phyloP scores from a whole-genome alignment of 2,113 vertebrate species.

The Psettodes erumei region DNA sequence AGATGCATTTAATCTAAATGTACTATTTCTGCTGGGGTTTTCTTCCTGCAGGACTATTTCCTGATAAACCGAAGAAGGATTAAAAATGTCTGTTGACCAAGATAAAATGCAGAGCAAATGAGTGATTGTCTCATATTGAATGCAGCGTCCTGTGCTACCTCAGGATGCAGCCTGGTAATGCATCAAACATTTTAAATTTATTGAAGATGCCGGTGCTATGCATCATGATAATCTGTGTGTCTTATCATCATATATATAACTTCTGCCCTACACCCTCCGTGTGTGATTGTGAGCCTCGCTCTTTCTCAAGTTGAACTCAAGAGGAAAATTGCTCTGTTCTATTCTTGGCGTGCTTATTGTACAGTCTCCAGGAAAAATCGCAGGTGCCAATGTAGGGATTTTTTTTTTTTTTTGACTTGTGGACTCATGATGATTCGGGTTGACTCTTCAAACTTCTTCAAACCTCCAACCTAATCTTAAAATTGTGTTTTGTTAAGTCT shows the following conservation, averaged over 20 bases:
- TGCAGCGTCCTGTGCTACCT: constrained; percentile 2
- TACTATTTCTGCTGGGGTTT: neutral
- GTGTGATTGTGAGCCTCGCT: neutral
- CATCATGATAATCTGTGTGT: constrained; percentile 30
- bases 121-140: constrained; percentile 37
- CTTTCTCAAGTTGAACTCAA: neutral
- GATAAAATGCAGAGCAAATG: constrained; percentile 50
- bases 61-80: constrained; percentile 20
- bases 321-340: constrained; percentile 4
- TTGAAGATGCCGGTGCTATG: constrained; percentile 23
- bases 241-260: constrained; percentile 42
- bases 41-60: neutral
- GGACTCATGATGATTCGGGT: neutral
- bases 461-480: constrained; percentile 2
- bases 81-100: constrained; percentile 38
- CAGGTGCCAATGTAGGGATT: constrained; percentile 5
- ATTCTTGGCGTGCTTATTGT: neutral
- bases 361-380: constrained; percentile 11
- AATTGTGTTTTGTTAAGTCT: constrained; percentile 30
- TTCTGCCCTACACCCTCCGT: neutral
- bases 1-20: neutral
- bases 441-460: no score
- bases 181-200: constrained; percentile 48
- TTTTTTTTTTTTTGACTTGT: neutral
- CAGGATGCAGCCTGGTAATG: constrained; percentile 25